phyloP scores from a whole-genome alignment of 2,113 vertebrate genomes.

The Picathartes gymnocephalus region DNA sequence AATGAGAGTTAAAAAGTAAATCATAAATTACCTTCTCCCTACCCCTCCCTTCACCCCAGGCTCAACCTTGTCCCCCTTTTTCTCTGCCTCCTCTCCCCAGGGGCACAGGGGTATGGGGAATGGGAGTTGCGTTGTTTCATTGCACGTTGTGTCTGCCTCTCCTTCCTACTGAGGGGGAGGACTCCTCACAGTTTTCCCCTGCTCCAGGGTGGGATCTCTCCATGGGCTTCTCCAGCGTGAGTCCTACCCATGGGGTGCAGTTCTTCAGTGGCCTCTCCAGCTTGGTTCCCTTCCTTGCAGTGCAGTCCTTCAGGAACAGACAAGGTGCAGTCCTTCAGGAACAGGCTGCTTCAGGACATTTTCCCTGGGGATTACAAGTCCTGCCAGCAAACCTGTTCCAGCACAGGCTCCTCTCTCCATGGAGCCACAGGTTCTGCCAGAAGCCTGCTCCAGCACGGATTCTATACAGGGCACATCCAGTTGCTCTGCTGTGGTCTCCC shows the following conservation, averaged over 20 bases:
- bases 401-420: neutral
- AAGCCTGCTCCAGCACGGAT: neutral
- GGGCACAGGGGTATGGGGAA: neutral
- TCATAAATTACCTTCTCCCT: neutral
- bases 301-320: too few species aligned
- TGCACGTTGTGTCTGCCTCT: neutral
- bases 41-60: neutral
- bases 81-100: neutral
- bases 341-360: neutral
- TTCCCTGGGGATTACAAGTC: too few species aligned
- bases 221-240: accelerated
- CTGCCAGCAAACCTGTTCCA: neutral
- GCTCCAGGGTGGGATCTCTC: neutral
- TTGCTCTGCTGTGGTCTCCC: neutral
- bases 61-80: neutral
- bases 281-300: neutral
- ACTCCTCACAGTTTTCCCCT: neutral
- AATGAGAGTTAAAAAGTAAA: neutral
- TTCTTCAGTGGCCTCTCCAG: neutral
- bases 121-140: neutral
- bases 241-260: neutral
- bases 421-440: neutral
- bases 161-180: neutral
- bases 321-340: neutral
- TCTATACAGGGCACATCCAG: neutral